Evolutionary conservation across 1,140 invertebrate genomes (phyloP).

Genomic region (Papilio glaucus): DNA sequence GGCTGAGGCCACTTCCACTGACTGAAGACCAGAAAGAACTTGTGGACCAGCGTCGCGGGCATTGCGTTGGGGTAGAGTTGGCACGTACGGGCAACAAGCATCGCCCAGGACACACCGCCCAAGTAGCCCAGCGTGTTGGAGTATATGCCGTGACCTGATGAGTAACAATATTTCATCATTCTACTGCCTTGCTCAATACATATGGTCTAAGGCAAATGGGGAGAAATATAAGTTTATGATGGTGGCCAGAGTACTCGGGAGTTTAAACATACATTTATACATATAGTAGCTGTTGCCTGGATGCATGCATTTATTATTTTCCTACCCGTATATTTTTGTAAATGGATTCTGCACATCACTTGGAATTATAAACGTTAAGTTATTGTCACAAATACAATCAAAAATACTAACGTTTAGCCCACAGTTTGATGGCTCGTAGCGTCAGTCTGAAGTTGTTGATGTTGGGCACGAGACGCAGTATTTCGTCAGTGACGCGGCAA

Average conservation of each 20-base stretch:
- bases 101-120: slow-evolving; percentile 99
- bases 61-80: slow-evolving; percentile 99
- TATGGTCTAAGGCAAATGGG: too few species aligned
- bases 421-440: slow-evolving; percentile 97
- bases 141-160: slow-evolving; percentile 96
- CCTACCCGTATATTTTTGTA: too few species aligned
- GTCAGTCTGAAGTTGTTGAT: slow-evolving; percentile 97
- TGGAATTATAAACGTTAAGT: too few species aligned
- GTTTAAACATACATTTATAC: too few species aligned
- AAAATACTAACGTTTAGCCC: slow-evolving; percentile 97
- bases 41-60: slow-evolving; percentile 97
- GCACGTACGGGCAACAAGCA: slow-evolving; percentile 98
- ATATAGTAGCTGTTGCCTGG: too few species aligned
- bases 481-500: slow-evolving; percentile 99
- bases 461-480: slow-evolving; percentile 97
- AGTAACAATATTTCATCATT: too few species aligned
- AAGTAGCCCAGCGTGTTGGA: slow-evolving; percentile 99
- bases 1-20: slow-evolving; percentile 99
- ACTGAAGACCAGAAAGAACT: slow-evolving; percentile 99
- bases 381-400: too few species aligned
- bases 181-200: too few species aligned
- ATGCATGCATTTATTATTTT: too few species aligned
- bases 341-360: too few species aligned
- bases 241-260: too few species aligned
- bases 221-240: too few species aligned